phyloP scores from a whole-genome alignment of 2,888 invertebrate species.

The Lasioglossum calceatum region DNA sequence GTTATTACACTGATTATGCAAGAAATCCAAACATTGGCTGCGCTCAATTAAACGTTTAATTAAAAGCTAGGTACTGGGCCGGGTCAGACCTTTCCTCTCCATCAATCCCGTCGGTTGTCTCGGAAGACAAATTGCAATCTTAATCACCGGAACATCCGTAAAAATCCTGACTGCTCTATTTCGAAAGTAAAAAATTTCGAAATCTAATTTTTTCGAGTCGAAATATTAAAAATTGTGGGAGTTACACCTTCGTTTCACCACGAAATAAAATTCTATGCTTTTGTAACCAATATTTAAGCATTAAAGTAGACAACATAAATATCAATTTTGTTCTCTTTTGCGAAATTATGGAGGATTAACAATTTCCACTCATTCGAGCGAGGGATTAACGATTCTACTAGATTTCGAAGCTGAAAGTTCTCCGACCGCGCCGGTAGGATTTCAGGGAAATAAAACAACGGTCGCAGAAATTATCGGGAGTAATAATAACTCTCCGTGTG shows the following conservation, averaged over 20 bases:
- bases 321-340: background rate
- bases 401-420: background rate
- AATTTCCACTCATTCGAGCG: background rate
- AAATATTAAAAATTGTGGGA: background rate
- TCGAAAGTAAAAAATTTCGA: background rate
- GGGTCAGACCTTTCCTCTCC: background rate
- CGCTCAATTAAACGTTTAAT: slow-evolving; percentile 47
- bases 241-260: too few species aligned
- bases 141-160: background rate
- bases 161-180: background rate
- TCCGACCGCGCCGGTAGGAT: background rate
- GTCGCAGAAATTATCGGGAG: slow-evolving; percentile 2
- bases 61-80: slow-evolving; percentile 24
- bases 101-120: slow-evolving; percentile 16
- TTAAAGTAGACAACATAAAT: background rate
- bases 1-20: slow-evolving; percentile 46
- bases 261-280: too few species aligned
- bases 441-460: background rate
- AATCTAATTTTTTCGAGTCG: background rate
- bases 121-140: background rate
- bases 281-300: too few species aligned
- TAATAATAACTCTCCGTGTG: slow-evolving; percentile 13
- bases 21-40: slow-evolving; percentile 11
- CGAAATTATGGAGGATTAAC: background rate
- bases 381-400: background rate